Percentiles rank a stretch among this genome's conserved stretches.
Conservation (phyloP, 1,140 invertebrate species). For the Brachionus sp. region DNA sequence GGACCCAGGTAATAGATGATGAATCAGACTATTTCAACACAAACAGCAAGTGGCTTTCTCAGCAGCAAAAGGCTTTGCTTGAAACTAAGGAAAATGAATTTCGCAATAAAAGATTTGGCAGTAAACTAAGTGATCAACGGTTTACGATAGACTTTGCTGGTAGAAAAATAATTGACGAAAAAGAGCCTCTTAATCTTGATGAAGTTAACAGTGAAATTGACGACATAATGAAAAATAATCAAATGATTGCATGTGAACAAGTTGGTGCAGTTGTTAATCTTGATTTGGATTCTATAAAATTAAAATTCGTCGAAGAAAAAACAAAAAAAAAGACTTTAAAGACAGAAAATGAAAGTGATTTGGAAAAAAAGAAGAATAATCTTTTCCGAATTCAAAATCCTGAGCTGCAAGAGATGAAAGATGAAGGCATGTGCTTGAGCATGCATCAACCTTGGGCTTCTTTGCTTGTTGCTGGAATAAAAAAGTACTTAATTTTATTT, state of each 20-base stretch:
- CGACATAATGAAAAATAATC: not conserved
- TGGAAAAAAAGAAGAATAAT: not conserved
- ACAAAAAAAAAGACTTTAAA: constrained; percentile 45
- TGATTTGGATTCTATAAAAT: not conserved
- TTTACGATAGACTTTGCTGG: constrained; percentile 78
- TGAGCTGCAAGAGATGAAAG: constrained; percentile 78
- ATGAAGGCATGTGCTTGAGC: constrained; percentile 81
- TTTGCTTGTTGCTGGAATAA: constrained; percentile 81
- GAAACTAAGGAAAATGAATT: constrained; percentile 69
- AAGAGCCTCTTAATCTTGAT: constrained; percentile 47
- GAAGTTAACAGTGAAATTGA: not conserved
- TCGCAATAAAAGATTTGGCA: constrained; percentile 69
- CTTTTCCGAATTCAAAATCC: constrained; percentile 70
- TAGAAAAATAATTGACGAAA: constrained; percentile 61
- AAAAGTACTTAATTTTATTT: constrained; percentile 68
- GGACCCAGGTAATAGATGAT: constrained; percentile 88
- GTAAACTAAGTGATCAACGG: constrained; percentile 63
- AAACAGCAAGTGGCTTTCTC: constrained; percentile 72
- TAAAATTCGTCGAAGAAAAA: not conserved
- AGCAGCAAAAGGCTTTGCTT: constrained; percentile 68
- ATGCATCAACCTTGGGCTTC: constrained; percentile 96
- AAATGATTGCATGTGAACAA: not conserved
- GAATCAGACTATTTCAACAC: constrained; percentile 85
- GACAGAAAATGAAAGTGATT: not conserved
- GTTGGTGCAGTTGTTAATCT: not conserved